Percentiles rank a stretch among this genome's conserved stretches.
phyloP scores from a whole-genome alignment of 2,888 invertebrate species.

The Cryptophagus acutangulus region DNA sequence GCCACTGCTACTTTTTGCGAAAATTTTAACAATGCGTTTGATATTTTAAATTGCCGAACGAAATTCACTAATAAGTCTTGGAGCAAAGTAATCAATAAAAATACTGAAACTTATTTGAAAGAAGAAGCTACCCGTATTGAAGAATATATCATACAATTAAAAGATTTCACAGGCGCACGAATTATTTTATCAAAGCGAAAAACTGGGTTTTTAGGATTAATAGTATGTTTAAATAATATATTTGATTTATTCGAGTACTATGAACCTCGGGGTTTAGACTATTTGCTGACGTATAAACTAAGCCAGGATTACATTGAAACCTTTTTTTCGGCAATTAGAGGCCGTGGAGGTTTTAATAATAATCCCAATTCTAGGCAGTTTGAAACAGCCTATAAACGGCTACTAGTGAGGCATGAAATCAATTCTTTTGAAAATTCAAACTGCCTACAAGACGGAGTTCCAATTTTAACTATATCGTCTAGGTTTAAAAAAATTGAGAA shows the following conservation, averaged over 20 bases:
- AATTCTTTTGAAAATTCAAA: background rate
- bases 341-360: background rate
- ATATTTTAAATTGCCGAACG: too few relatives aligned
- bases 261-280: conserved; percentile 3
- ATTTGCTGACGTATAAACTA: conserved; percentile 20
- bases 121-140: too few relatives aligned
- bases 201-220: conserved; percentile 1
- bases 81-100: background rate
- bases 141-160: background rate
- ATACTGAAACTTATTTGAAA: background rate
- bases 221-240: too few relatives aligned
- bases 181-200: background rate
- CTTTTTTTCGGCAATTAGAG: conserved; percentile 19
- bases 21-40: background rate
- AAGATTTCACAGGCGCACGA: background rate
- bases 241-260: background rate
- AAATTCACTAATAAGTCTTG: conserved; percentile 8
- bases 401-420: conserved; percentile 1
- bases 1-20: background rate
- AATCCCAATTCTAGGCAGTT: background rate
- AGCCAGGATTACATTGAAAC: conserved; percentile 23
- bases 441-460: too few relatives aligned
- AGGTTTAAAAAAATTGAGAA: too few relatives aligned
- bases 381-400: background rate
- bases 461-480: too few relatives aligned